Conservation (phyloP, 35 echinoderm and acorn worm genomes). For the Stichopus chloronotus region DNA sequence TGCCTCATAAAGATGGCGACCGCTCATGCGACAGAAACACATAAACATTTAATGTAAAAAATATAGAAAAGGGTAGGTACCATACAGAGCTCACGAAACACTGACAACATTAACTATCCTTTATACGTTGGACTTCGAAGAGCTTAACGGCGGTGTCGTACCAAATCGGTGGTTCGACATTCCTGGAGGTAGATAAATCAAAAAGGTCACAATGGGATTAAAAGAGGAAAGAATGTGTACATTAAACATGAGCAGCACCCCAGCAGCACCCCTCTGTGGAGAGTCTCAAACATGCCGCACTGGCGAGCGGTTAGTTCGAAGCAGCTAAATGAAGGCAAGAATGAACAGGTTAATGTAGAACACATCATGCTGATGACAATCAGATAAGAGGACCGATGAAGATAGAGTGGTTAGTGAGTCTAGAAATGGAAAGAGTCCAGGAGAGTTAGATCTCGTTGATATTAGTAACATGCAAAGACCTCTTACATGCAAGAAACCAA, state of each 20-base stretch:
- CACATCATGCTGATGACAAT: no score
- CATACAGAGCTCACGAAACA: conserved; percentile 54
- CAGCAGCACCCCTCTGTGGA: not conserved
- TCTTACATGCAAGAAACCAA: no score
- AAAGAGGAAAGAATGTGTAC: not conserved
- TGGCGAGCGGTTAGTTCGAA: conserved; percentile 30
- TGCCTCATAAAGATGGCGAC: not conserved
- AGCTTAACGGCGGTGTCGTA: conserved; percentile 97
- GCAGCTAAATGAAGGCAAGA: not conserved
- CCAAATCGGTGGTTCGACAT: conserved; percentile 98
- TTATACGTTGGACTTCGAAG: conserved; percentile 97
- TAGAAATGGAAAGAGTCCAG: not conserved
- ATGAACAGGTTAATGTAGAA: no score
- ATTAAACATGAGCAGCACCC: not conserved
- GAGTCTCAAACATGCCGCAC: conserved; percentile 1
- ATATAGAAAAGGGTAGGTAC: conserved; percentile 26
- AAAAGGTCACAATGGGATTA: not conserved
- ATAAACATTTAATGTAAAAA: not conserved
- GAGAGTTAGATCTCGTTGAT: not conserved
- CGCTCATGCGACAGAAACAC: not conserved
- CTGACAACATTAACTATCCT: conserved; percentile 85
- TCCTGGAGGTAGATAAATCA: conserved; percentile 71
- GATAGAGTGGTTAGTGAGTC: no score
- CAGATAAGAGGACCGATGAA: no score
- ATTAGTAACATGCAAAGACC: no score